Conservation (phyloP, 2,113 vertebrate species). For the Andinoacara biseriatus region DNA sequence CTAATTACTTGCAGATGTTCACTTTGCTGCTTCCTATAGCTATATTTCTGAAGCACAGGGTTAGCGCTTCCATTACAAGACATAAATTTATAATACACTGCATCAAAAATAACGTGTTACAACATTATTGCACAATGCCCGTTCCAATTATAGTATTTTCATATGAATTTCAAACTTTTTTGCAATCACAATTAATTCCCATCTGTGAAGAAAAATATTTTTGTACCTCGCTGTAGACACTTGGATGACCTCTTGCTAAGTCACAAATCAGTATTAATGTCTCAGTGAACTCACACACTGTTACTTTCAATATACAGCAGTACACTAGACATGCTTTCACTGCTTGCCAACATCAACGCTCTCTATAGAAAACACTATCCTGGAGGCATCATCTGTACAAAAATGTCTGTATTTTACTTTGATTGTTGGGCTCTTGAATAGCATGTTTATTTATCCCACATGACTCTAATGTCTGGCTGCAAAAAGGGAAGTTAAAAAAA, state of each 20-base stretch:
- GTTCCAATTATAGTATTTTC: conserved; percentile 83
- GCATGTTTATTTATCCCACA: conserved; percentile 63
- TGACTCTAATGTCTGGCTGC: conserved; percentile 41
- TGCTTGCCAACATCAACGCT: conserved; percentile 43
- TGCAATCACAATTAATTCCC: conserved; percentile 72
- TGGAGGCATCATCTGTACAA: conserved; percentile 27
- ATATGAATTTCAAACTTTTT: conserved; percentile 83
- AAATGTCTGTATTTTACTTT: conserved; percentile 52
- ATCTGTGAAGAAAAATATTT: conserved; percentile 38
- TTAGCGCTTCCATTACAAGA: conserved; percentile 89
- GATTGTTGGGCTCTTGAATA: conserved; percentile 52
- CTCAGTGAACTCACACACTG: conserved; percentile 49
- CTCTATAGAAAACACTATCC: conserved; percentile 38
- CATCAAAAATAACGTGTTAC: conserved; percentile 74
- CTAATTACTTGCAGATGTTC: conserved; percentile 95
- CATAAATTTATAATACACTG: conserved; percentile 88
- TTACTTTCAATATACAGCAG: conserved; percentile 42
- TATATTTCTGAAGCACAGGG: conserved; percentile 85
- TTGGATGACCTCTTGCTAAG: conserved; percentile 33
- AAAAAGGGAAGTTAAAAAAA: conserved; percentile 24
- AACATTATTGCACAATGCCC: conserved; percentile 79
- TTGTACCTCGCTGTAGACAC: conserved; percentile 30
- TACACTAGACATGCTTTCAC: conserved; percentile 28
- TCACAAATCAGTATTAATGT: conserved; percentile 51
- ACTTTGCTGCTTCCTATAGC: conserved; percentile 87